phyloP scores from a whole-genome alignment of 2,888 invertebrate species.

The Lingula anatina region DNA sequence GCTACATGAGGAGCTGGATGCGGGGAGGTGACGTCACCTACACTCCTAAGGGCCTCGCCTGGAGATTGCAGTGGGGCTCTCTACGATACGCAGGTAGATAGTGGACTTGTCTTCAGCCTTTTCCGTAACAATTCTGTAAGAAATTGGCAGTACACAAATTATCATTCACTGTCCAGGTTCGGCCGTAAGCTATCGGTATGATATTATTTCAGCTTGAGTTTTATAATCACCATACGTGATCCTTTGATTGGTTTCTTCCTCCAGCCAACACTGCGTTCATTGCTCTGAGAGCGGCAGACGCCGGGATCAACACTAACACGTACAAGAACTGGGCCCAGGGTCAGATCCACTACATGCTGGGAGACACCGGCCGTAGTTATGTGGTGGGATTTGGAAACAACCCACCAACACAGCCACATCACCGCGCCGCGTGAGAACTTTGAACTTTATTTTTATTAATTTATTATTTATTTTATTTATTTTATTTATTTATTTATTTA shows the following conservation, averaged over 20 bases:
- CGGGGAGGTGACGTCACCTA: conserved; percentile 10
- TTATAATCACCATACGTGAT: too few relatives aligned
- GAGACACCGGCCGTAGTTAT: conserved; percentile 26
- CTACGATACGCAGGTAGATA: conserved; percentile 15
- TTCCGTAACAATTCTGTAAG: too few relatives aligned
- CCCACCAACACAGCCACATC: conserved; percentile 33
- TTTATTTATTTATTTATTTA: too few relatives aligned
- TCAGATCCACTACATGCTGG: conserved; percentile 36
- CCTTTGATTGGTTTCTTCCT: too few relatives aligned
- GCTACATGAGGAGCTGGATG: conserved; percentile 11
- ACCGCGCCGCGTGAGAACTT: conserved; percentile 31
- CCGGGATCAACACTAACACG: conserved; percentile 19
- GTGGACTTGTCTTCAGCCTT: too few relatives aligned
- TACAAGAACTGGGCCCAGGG: conserved; percentile 26
- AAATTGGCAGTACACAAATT: too few relatives aligned
- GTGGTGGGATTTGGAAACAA: conserved; percentile 34
- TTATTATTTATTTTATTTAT: too few relatives aligned
- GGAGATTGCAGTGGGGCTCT: conserved; percentile 15
- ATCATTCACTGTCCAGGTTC: too few relatives aligned
- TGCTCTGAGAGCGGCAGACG: conserved; percentile 31
- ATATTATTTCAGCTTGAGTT: too few relatives aligned
- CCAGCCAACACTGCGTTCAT: conserved; percentile 37
- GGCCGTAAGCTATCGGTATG: too few relatives aligned
- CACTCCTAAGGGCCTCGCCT: too few relatives aligned
- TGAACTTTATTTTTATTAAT: too few relatives aligned